These are phyloP conservation scores for Enteromius trimaculatus DNA, from an alignment of 2,797 vertebrate genomes.

Conservation along the genomic window DNA sequence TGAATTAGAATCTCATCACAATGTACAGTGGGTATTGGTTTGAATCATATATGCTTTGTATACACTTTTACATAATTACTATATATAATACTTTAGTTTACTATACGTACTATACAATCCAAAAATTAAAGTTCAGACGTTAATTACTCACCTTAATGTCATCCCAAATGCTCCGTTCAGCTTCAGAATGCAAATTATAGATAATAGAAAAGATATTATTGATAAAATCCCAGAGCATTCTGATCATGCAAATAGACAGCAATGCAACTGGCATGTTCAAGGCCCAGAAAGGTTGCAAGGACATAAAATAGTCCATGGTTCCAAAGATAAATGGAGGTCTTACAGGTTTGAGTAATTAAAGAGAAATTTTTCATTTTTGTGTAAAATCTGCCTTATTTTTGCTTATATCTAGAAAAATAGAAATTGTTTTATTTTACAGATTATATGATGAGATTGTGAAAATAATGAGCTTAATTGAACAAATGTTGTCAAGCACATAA, in stretches of 20 bases:
- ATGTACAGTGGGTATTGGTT: not conserved
- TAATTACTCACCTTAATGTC: not conserved
- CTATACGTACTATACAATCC: not conserved
- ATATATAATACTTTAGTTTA: too few relatives aligned
- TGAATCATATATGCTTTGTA: not conserved
- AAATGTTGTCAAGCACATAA: constrained; percentile 10
- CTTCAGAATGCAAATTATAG: not conserved
- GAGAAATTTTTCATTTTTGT: not conserved
- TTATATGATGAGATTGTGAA: not conserved
- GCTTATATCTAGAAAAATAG: not conserved
- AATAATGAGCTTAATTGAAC: not conserved
- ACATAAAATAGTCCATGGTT: not conserved
- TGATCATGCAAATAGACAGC: not conserved
- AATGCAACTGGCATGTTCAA: not conserved
- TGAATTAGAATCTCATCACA: not conserved
- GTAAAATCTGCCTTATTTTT: not conserved
- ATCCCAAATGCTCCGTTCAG: not conserved
- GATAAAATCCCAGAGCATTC: not conserved
- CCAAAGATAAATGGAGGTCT: not conserved
- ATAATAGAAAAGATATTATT: not conserved
- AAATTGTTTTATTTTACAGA: not conserved
- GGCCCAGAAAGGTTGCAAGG: not conserved
- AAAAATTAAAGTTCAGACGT: not conserved
- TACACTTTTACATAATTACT: too few relatives aligned
- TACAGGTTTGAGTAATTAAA: not conserved